Evolutionary conservation across 2,113 vertebrate genomes (phyloP).

Genomic region (Microcebus tavaratra): DNA sequence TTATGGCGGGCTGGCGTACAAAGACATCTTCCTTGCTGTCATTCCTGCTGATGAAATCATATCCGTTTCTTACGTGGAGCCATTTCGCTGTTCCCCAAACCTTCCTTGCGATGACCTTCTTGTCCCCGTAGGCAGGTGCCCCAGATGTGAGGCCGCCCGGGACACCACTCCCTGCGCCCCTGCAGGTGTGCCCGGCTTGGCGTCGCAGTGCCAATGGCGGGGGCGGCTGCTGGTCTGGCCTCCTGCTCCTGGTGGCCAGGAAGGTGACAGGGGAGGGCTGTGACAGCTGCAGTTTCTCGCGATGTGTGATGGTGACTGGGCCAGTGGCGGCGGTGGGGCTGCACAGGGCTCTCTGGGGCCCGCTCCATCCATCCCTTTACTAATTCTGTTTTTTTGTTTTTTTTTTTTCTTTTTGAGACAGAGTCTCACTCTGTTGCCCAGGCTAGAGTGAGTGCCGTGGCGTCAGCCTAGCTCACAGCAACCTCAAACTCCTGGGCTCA

Average conservation of each 20-base stretch:
- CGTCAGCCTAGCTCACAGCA: too few species aligned
- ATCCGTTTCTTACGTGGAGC: slow-evolving; percentile 99
- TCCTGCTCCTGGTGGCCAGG: slow-evolving; percentile 88
- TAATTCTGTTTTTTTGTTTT: too few species aligned
- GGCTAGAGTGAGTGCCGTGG: too few species aligned
- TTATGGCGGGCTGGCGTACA: too few species aligned
- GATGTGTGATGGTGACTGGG: slow-evolving; percentile 98
- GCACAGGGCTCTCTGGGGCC: slow-evolving; percentile 96
- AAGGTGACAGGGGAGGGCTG: slow-evolving; percentile 92
- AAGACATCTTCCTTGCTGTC: too few species aligned
- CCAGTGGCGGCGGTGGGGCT: slow-evolving; percentile 95
- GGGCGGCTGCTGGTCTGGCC: slow-evolving; percentile 77
- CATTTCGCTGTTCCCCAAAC: slow-evolving; percentile 99
- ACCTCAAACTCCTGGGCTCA: too few species aligned
- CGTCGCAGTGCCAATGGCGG: slow-evolving; percentile 62
- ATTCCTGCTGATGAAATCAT: slow-evolving; percentile 98
- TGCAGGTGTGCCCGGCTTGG: slow-evolving; percentile 72
- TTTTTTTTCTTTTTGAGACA: too few species aligned
- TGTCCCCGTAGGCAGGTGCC: slow-evolving; percentile 94
- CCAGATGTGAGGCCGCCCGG: slow-evolving; percentile 85
- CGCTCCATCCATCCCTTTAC: slow-evolving; percentile 81
- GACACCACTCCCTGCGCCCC: slow-evolving; percentile 86
- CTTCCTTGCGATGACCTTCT: slow-evolving; percentile 99
- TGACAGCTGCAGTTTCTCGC: slow-evolving; percentile 92
- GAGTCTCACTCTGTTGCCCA: too few species aligned